phyloP scores from a whole-genome alignment of 2,888 invertebrate genomes.

The Tortricodes alternella region DNA sequence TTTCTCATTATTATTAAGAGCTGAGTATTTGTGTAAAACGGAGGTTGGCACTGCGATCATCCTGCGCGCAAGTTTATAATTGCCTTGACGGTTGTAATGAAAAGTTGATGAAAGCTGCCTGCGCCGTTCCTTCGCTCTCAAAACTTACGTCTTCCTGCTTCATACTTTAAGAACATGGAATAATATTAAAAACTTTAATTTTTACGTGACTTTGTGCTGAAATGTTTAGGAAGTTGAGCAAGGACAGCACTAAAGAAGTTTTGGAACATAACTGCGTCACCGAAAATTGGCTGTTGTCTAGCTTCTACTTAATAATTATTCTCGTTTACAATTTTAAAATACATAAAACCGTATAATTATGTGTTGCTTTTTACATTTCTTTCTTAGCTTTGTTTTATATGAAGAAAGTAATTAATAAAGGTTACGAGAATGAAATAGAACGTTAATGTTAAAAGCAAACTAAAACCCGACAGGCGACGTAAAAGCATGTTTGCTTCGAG shows the following conservation, averaged over 20 bases:
- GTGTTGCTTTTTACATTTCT: no score
- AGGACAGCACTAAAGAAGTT: background rate
- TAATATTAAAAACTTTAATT: slow-evolving; percentile 28
- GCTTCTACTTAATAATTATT: background rate
- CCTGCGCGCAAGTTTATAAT: slow-evolving; percentile 74
- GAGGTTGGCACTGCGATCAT: slow-evolving; percentile 58
- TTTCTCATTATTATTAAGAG: slow-evolving; percentile 74
- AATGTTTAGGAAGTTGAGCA: slow-evolving; percentile 4
- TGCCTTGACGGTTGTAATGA: slow-evolving; percentile 77
- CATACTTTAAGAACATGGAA: slow-evolving; percentile 36
- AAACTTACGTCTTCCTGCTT: slow-evolving; percentile 64
- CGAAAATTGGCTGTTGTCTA: background rate
- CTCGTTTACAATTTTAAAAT: background rate
- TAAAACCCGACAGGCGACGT: no score
- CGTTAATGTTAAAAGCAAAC: no score
- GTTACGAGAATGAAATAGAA: no score
- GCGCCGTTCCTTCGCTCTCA: slow-evolving; percentile 55
- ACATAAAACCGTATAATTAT: no score
- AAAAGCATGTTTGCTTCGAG: no score
- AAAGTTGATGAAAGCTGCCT: slow-evolving; percentile 79
- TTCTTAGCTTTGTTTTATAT: no score
- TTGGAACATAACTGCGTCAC: background rate
- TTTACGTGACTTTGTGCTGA: slow-evolving; percentile 7
- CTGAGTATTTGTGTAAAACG: slow-evolving; percentile 74
- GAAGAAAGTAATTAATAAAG: no score